A percentile compares a stretch with the other conserved stretches of the same genome.
Evolutionary conservation across 2,797 vertebrate genomes (phyloP).

Genomic region (Streptopelia turtur): DNA sequence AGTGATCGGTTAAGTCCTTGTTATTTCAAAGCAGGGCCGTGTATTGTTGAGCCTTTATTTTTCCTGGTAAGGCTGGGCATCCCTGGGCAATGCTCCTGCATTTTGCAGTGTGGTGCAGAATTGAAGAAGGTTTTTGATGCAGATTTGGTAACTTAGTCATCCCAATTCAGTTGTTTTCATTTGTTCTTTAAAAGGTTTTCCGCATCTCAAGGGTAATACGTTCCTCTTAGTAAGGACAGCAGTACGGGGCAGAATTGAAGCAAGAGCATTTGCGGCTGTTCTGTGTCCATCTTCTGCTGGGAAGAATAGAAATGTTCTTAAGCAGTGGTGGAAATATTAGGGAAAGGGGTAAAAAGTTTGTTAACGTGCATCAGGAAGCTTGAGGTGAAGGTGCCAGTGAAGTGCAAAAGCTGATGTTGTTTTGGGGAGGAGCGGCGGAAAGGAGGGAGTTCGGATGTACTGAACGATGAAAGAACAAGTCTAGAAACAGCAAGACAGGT

Average conservation of each 20-base stretch:
- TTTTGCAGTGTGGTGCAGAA: not conserved
- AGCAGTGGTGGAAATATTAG: not conserved
- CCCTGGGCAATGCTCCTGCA: fast-evolving
- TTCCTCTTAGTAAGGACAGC: not conserved
- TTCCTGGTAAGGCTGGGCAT: not conserved
- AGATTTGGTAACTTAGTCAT: not conserved
- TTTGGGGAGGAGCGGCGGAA: not conserved
- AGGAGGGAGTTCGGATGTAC: not conserved
- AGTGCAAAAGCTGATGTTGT: not conserved
- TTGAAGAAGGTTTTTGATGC: not conserved
- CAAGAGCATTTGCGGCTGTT: not conserved
- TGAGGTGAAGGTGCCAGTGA: not conserved
- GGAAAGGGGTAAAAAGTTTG: not conserved
- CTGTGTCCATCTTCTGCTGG: not conserved
- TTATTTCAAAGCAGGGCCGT: not conserved
- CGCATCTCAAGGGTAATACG: not conserved
- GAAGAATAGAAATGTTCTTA: not conserved
- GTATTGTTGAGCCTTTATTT: not conserved
- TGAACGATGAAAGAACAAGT: not conserved
- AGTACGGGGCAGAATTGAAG: not conserved
- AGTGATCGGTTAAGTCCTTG: not conserved
- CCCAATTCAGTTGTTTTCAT: not conserved
- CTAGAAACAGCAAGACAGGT: not conserved
- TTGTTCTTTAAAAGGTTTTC: not conserved
- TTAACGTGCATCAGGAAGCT: not conserved